Percentiles rank a stretch among this genome's conserved stretches.
Conservation (phyloP, 2,113 vertebrate genomes). For the Eptatretus burgeri region DNA sequence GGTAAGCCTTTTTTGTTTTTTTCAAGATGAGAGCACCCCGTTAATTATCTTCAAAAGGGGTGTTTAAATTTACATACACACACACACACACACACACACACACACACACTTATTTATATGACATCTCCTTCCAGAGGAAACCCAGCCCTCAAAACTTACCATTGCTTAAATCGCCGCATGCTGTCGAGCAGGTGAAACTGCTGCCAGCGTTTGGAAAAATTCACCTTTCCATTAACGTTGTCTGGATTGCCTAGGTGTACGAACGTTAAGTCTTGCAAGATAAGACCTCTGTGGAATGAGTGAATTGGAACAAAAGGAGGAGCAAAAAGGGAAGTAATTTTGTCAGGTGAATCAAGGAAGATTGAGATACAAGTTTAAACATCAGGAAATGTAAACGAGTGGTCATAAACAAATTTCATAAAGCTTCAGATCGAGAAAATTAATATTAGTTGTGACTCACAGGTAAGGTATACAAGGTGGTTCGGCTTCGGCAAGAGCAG, state of each 20-base stretch:
- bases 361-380: no score
- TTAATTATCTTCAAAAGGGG: background rate
- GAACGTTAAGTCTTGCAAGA: conserved; percentile 2
- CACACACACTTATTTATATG: no score
- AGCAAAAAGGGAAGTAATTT: no score
- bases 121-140: background rate
- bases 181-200: conserved; percentile 3
- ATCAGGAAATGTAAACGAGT: no score
- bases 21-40: background rate
- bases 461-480: background rate
- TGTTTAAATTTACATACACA: no score
- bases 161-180: conserved; percentile 5
- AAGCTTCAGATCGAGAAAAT: no score
- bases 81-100: no score
- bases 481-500: background rate
- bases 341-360: no score
- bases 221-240: background rate
- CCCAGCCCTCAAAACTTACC: background rate
- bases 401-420: no score
- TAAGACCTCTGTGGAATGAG: background rate
- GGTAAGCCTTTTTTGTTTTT: background rate
- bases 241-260: conserved; percentile 3
- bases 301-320: no score
- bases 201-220: conserved; percentile 4
- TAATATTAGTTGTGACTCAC: background rate